phyloP scores from a whole-genome alignment of 2,113 vertebrate species.

The Vidua chalybeata region DNA sequence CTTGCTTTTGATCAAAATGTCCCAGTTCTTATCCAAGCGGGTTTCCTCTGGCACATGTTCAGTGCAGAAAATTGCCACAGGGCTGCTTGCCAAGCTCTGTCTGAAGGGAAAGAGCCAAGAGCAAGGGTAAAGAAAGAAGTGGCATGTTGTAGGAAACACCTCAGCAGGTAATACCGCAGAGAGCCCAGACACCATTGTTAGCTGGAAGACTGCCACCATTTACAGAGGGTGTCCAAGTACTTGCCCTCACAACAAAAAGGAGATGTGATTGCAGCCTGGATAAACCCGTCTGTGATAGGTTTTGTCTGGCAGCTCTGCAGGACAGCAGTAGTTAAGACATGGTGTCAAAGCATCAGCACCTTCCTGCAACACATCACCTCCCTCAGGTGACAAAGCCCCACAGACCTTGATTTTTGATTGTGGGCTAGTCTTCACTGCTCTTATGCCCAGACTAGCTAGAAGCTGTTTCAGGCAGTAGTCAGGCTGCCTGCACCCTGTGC shows the following conservation, averaged over 20 bases:
- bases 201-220: not conserved
- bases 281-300: not conserved
- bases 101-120: not conserved
- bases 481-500: not conserved
- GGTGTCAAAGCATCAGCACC: not conserved
- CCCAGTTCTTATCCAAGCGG: not conserved
- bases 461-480: not conserved
- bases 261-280: not conserved
- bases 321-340: not conserved
- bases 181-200: not conserved
- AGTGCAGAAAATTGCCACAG: not conserved
- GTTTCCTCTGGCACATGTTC: slow-evolving; percentile 5
- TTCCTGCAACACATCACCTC: not conserved
- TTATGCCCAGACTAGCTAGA: not conserved
- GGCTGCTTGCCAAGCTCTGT: slow-evolving; percentile 25
- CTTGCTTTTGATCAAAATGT: not conserved
- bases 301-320: not conserved
- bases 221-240: not conserved
- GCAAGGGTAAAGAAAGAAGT: slow-evolving; percentile 6
- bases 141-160: not conserved
- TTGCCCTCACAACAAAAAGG: not conserved
- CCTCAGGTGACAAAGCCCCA: not conserved
- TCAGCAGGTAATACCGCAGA: slow-evolving; percentile 17
- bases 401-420: not conserved
- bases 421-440: not conserved